Evolutionary conservation across 23 tunicate species (phyloP).

Genomic region (Ascidia mentula): DNA sequence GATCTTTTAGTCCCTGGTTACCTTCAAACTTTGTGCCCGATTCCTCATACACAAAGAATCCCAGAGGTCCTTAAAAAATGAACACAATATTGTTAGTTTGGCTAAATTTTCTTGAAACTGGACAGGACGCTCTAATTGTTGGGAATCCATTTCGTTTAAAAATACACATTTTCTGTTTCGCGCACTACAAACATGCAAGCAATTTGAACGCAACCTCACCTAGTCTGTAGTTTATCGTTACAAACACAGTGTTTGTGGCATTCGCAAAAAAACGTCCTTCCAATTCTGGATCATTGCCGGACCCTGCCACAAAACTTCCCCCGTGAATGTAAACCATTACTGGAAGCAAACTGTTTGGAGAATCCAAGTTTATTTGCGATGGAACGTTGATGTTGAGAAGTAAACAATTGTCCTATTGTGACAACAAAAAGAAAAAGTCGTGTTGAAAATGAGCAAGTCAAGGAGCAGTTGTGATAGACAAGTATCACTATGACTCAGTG

Average conservation of each 20-base stretch:
- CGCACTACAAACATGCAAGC: no score
- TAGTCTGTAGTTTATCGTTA: conserved; percentile 9
- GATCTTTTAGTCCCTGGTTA: conserved; percentile 51
- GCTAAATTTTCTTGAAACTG: no score
- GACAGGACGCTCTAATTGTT: no score
- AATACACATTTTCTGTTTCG: no score
- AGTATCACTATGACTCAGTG: no score
- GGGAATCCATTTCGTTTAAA: no score
- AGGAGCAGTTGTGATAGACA: no score
- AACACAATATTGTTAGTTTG: no score
- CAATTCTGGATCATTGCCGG: conserved; percentile 2
- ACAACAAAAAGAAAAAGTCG: no score
- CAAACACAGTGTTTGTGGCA: background rate
- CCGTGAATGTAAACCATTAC: conserved; percentile 26
- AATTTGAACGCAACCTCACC: no score
- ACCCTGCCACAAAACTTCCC: conserved; percentile 3
- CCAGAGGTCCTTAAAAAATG: conserved; percentile 50
- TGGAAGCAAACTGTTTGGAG: background rate
- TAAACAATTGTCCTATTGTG: conserved; percentile 21
- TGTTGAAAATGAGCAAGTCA: no score
- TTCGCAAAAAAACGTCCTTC: conserved; percentile 13
- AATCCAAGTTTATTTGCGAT: background rate
- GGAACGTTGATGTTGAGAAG: conserved; percentile 22
- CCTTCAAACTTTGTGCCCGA: conserved; percentile 4
- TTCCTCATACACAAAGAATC: conserved; percentile 28